phyloP scores from a whole-genome alignment of 2,888 invertebrate species.

The Trichogramma dendrolimi region DNA sequence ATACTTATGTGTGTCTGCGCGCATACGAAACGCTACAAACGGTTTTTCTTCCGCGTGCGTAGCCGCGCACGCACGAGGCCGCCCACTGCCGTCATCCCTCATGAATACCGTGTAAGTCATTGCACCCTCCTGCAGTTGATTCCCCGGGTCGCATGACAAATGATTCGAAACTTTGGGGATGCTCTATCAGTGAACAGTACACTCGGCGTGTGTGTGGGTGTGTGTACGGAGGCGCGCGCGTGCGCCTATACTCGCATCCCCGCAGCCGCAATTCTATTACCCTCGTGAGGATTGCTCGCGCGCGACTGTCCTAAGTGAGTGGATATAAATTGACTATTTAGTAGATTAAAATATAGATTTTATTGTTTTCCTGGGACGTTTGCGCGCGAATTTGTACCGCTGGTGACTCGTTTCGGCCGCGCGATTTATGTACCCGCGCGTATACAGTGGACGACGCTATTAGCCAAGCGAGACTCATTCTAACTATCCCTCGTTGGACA shows the following conservation, averaged over 20 bases:
- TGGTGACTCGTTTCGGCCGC: conserved; percentile 32
- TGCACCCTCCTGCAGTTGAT: background rate
- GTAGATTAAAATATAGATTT: conserved; percentile 50
- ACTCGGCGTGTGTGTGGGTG: conserved; percentile 13
- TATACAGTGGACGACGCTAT: conserved; percentile 31
- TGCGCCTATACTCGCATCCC: conserved; percentile 16
- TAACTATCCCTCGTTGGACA: conserved; percentile 15
- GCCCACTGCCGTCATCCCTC: conserved; percentile 34
- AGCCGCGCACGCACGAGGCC: conserved; percentile 1
- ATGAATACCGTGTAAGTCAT: conserved; percentile 13
- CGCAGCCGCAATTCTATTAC: conserved; percentile 30
- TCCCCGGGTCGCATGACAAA: conserved; percentile 39
- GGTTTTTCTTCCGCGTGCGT: conserved; percentile 2
- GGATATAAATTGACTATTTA: too few species aligned
- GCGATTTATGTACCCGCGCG: conserved; percentile 37
- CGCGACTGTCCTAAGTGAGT: too few species aligned
- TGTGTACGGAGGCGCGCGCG: background rate
- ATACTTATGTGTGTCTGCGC: background rate
- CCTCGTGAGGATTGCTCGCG: conserved; percentile 27
- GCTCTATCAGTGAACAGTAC: background rate
- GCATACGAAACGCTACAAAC: conserved; percentile 6
- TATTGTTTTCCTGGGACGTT: conserved; percentile 42
- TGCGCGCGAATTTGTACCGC: conserved; percentile 18
- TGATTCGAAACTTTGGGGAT: conserved; percentile 32
- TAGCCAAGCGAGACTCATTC: conserved; percentile 38